phyloP scores from a whole-genome alignment of 2,888 invertebrate genomes.

The Mesorhabditis spiculigera region DNA sequence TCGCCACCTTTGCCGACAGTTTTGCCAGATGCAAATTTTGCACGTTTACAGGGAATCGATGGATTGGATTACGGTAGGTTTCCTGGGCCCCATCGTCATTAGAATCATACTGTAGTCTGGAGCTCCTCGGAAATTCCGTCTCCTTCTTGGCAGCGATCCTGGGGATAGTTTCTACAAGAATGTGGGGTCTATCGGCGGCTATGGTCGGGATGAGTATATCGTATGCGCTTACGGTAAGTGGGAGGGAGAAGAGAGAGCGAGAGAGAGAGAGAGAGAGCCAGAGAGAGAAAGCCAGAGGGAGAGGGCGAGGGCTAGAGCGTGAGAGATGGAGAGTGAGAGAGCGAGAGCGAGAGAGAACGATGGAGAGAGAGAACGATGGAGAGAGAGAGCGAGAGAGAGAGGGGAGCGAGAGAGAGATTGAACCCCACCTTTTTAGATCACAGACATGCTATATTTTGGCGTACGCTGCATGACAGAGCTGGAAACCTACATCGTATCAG shows the following conservation, averaged over 20 bases:
- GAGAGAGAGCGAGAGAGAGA: too few species aligned
- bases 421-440: slow-evolving; percentile 17
- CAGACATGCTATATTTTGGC: slow-evolving; percentile 30
- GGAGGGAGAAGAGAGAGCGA: neutral
- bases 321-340: too few species aligned
- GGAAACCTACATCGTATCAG: slow-evolving; percentile 92
- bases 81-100: neutral
- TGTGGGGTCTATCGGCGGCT: slow-evolving; percentile 60
- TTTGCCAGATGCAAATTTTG: neutral
- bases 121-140: neutral
- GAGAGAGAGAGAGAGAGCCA: too few species aligned
- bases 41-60: neutral
- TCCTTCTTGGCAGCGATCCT: slow-evolving; percentile 83
- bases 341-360: too few species aligned
- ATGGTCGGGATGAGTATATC: slow-evolving; percentile 65
- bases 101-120: neutral
- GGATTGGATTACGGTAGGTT: neutral
- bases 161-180: slow-evolving; percentile 69
- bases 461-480: slow-evolving; percentile 93
- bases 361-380: too few species aligned
- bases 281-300: too few species aligned
- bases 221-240: slow-evolving; percentile 56
- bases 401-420: too few species aligned
- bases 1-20: neutral
- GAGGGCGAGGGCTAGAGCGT: too few species aligned